Conservation (phyloP, 2,113 vertebrate species). For the Lepisosteus osseus region DNA sequence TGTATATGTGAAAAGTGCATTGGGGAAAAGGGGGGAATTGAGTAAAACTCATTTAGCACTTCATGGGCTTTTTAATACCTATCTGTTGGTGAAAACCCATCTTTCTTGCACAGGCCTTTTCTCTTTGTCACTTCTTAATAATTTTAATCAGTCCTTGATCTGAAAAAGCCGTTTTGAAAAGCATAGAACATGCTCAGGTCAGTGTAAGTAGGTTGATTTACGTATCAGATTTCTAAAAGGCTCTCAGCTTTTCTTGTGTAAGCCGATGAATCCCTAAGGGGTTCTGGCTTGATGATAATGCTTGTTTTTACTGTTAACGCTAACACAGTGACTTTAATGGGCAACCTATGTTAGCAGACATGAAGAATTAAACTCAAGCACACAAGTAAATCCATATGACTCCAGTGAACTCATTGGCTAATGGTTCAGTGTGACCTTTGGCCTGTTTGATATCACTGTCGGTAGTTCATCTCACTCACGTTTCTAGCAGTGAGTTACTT, state of each 20-base stretch:
- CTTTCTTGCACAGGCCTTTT: no score
- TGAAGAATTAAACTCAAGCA: background rate
- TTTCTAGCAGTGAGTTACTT: background rate
- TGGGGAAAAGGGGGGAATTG: no score
- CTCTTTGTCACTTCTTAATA: no score
- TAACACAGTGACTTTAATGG: conserved; percentile 32
- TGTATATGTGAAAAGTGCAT: background rate
- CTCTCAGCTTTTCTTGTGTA: conserved; percentile 45
- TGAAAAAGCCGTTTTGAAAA: no score
- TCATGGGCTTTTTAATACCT: background rate
- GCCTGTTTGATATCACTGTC: background rate
- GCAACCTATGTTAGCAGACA: background rate
- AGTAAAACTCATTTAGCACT: background rate
- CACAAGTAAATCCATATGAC: background rate
- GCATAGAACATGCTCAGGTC: no score
- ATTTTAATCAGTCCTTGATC: no score
- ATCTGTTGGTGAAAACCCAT: background rate
- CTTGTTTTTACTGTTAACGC: conserved; percentile 65
- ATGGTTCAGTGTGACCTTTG: background rate
- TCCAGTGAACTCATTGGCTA: conserved; percentile 1
- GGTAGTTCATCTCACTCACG: background rate
- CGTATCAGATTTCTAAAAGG: conserved; percentile 66
- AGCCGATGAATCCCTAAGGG: conserved; percentile 55
- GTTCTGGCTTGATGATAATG: conserved; percentile 63
- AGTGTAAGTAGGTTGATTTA: conserved; percentile 59